A percentile compares a stretch with the other conserved stretches of the same genome.
These are phyloP conservation scores for Eumaeus atala DNA, from an alignment of 1,140 invertebrate genomes.

Conservation along the genomic window DNA sequence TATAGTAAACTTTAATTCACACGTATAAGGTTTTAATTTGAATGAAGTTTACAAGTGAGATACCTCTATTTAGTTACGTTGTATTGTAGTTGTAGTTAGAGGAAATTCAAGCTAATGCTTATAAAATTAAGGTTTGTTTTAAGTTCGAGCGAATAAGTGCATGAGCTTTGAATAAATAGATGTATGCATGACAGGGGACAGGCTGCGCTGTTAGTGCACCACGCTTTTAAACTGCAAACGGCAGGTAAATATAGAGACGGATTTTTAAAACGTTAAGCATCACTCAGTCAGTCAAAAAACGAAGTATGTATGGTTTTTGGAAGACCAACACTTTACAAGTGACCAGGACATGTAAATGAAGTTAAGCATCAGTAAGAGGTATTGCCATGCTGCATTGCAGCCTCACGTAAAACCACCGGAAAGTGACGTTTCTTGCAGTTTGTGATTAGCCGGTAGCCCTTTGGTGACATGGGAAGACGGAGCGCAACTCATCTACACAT, in stretches of 20 bases:
- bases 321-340: too few relatives aligned
- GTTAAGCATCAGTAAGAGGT: too few relatives aligned
- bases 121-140: constrained; percentile 43
- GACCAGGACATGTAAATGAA: too few relatives aligned
- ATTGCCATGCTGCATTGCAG: too few relatives aligned
- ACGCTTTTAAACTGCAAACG: constrained; percentile 53
- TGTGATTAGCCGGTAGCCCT: too few relatives aligned
- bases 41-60: background rate
- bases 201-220: constrained; percentile 60
- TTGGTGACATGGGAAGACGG: too few relatives aligned
- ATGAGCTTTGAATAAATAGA: constrained; percentile 49
- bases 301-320: too few relatives aligned
- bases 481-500: too few relatives aligned
- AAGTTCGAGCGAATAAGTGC: constrained; percentile 28
- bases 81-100: background rate
- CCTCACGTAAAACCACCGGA: too few relatives aligned
- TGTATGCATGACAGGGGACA: constrained; percentile 63
- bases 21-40: constrained; percentile 6
- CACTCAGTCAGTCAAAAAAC: too few relatives aligned
- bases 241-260: constrained; percentile 33
- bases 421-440: too few relatives aligned
- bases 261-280: constrained; percentile 18
- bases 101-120: background rate
- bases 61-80: background rate
- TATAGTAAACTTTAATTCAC: constrained; percentile 24